Evolutionary conservation across 2,797 vertebrate species (phyloP), one percentile per base, ranked within the genome.

Genomic region (Heliangelus exortis): DNA sequence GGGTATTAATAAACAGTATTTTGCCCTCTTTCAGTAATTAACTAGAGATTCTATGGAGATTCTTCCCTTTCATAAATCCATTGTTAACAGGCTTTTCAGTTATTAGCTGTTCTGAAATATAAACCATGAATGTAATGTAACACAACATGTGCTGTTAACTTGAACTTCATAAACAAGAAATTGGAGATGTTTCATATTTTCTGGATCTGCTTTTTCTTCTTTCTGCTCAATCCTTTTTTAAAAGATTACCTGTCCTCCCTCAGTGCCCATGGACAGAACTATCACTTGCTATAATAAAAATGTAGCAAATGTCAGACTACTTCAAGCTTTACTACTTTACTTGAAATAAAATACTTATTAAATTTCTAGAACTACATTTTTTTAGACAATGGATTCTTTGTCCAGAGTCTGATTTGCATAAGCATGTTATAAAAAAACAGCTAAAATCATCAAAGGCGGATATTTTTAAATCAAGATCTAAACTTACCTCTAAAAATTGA

Each of bases 1-100:
- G 41, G 50, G 26, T 68, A 68, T 26, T 78, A 87, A 86, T 68
- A 96, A 95, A 95, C 79, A 93, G 8, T 53, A 28, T 58, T 94
- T 83, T 75, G 8, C 11, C 85, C 41, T 91, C 43, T 63, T 89
- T 51, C 73, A 77, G 59, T 36, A 54, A 68, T 91, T 89, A 92
- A 18, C 23, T 54, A 22, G 20, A 68, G 21, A 65, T 61, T 41
- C 62, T 93, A 65, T 33, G 72, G 58, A 72, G 33, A 53, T 23
- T 75, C 76, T 82, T 91, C 45, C 26, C 41, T 76, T 79, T 63
- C 50, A 48, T 50, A 89, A 89, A 84, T 57, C 25, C 28, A 78
- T 75, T 86, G 29, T 84, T 63, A 62, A 72, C 81, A 18, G 13
- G 5, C 7, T 43, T 84, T 90, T 90, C 14, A 47, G 31, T 71